phyloP scores from a whole-genome alignment of 2,797 vertebrate genomes.

The Sphenodon punctatus region DNA sequence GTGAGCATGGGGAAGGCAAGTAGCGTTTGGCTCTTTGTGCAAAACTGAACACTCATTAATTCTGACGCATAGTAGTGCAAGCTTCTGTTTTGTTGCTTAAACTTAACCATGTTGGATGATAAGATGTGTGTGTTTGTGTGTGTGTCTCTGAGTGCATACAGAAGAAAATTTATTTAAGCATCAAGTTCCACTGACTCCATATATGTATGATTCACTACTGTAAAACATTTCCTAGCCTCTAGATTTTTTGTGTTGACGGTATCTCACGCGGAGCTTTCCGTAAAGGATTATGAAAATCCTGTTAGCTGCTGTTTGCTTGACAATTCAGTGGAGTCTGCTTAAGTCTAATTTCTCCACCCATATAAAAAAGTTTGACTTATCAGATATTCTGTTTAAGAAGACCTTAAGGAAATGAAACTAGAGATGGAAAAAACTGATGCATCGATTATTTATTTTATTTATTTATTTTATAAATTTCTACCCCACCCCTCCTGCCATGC shows the following conservation, averaged over 20 bases:
- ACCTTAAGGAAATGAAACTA: too few species aligned
- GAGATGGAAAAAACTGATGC: too few species aligned
- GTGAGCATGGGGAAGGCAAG: slow-evolving; percentile 1
- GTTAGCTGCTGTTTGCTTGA: slow-evolving; percentile 45
- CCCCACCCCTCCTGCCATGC: too few species aligned
- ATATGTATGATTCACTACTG: slow-evolving; percentile 35
- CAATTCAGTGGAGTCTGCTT: neutral
- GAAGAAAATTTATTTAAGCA: slow-evolving; percentile 43
- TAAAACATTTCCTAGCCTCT: slow-evolving; percentile 39
- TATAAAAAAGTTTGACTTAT: too few species aligned
- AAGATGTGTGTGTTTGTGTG: neutral
- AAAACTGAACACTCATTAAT: slow-evolving; percentile 45
- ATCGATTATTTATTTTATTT: too few species aligned
- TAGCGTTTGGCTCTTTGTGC: slow-evolving; percentile 22
- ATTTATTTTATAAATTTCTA: too few species aligned
- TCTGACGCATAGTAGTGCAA: slow-evolving; percentile 12
- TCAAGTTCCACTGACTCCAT: slow-evolving; percentile 41
- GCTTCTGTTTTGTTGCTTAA: slow-evolving; percentile 38
- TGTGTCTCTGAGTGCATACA: slow-evolving; percentile 2
- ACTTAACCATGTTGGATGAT: slow-evolving; percentile 26
- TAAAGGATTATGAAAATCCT: slow-evolving; percentile 53
- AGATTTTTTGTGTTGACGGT: slow-evolving; percentile 45
- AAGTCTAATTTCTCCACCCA: neutral
- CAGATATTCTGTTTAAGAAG: too few species aligned
- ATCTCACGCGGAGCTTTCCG: slow-evolving; percentile 28